Evolutionary conservation across 2,113 vertebrate species (phyloP), one percentile per base, ranked within the genome.

Genomic region (Channa maculata): DNA sequence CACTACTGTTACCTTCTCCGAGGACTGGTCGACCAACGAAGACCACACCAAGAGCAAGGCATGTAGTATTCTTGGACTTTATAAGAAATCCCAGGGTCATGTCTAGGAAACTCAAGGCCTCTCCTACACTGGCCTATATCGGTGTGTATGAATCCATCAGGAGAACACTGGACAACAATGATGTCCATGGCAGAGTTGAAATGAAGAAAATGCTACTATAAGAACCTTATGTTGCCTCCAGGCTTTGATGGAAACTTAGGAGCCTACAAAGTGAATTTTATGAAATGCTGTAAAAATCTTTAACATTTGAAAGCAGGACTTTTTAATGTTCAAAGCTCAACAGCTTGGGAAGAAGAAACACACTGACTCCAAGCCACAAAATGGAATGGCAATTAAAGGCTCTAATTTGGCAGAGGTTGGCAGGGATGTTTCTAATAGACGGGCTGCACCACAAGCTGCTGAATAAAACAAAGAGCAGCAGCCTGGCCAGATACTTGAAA

Each of bases 351-450:
- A 60, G 34, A 58, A 64, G 67, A 84, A 89, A 79, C 74, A 54
- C 68, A 70, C 33, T 14, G 67, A 70, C 73, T 75, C 41, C 37
- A 41, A 72, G 52, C 88, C 84, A 50, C 85, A 66, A 78, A 80
- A 64, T 24, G 71, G 77, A 88, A 80, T 58, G 0, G 67, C 74
- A 83, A 78, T 88, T 86, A 86, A 87, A 84, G 77, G 74, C 74
- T 83, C 80, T 92, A 88, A 90, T 90, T 90, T 92, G 87, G 85
- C 78, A 52, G 71, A 82, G 85, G 88, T 80, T 80, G 79, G 67
- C 77, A n/a, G 82, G 55, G 73, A 63, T 86, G 86, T 80, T 88
- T 88, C 80, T 77, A 80, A 86, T 83, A 51, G 63, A 66, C 9
- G 10, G 6, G 68, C 58, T 33, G 57, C 55, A 66, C 76, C 80